Evolutionary conservation across 2,888 invertebrate genomes (phyloP).

Genomic region (Orthosia gothica): DNA sequence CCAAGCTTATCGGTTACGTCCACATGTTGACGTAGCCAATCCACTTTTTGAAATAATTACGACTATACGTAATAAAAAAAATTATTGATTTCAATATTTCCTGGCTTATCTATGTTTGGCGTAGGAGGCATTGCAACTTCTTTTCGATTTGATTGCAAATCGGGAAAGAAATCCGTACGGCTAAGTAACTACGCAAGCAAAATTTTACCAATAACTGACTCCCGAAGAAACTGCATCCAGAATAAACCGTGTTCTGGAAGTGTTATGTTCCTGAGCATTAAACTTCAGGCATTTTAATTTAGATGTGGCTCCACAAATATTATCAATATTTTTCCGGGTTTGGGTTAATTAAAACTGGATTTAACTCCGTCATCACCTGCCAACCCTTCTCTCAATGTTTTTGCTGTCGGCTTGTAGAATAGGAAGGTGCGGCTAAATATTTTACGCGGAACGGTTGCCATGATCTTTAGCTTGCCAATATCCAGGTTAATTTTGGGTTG

Average conservation of each 20-base stretch:
- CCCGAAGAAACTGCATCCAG: neutral
- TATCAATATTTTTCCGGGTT: slow-evolving; percentile 21
- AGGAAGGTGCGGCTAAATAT: slow-evolving; percentile 19
- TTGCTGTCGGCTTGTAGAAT: neutral
- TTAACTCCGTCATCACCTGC: slow-evolving; percentile 34
- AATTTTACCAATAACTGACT: slow-evolving; percentile 13
- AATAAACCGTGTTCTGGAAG: slow-evolving; percentile 9
- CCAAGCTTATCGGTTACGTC: slow-evolving; percentile 17
- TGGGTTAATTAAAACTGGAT: slow-evolving; percentile 31
- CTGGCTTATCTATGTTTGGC: neutral
- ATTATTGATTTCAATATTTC: neutral
- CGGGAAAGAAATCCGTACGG: slow-evolving; percentile 17
- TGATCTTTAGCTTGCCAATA: slow-evolving; percentile 2
- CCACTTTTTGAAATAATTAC: slow-evolving; percentile 8
- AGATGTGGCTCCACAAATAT: slow-evolving; percentile 9
- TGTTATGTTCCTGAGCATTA: neutral
- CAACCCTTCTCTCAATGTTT: slow-evolving; percentile 30
- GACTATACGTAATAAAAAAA: neutral
- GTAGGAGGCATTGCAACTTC: neutral
- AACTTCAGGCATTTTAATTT: slow-evolving; percentile 14
- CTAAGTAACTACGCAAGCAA: neutral
- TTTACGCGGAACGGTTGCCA: slow-evolving; percentile 9
- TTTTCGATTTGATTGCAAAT: neutral
- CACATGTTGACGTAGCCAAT: slow-evolving; percentile 10
- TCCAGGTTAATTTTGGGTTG: neutral